phyloP scores from a whole-genome alignment of 2,888 invertebrate species.

The Eristalinus sepulchralis region DNA sequence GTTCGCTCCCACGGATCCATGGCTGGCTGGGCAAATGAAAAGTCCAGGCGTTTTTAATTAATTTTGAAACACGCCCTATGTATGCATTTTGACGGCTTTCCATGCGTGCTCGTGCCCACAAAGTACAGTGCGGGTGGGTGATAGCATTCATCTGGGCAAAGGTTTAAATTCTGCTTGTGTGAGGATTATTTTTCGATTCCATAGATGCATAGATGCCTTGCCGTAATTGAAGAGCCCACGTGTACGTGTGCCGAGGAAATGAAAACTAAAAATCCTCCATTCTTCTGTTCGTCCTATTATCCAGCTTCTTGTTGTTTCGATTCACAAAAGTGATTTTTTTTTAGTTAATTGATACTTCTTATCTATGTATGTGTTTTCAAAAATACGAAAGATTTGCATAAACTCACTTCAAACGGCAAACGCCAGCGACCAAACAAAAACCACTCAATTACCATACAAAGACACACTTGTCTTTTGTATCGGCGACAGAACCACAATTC shows the following conservation, averaged over 20 bases:
- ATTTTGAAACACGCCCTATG: constrained; percentile 33
- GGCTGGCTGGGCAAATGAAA: constrained; percentile 53
- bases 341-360: not conserved
- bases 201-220: too few species aligned
- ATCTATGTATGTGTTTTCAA: not conserved
- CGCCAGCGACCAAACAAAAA: not conserved
- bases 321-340: not conserved
- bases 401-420: not conserved
- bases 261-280: too few species aligned
- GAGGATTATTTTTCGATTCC: not conserved
- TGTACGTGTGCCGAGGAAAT: too few species aligned
- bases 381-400: not conserved
- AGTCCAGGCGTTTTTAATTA: constrained; percentile 55
- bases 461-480: not conserved
- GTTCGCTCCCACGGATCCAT: constrained; percentile 1
- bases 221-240: too few species aligned
- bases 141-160: not conserved
- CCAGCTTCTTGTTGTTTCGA: too few species aligned
- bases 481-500: not conserved
- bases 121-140: not conserved
- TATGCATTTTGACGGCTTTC: not conserved
- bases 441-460: not conserved
- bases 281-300: too few species aligned
- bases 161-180: not conserved
- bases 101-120: constrained; percentile 14